Percentiles rank a stretch among this genome's conserved stretches.
These are phyloP conservation scores for Bellardia bayeri DNA, from an alignment of 2,888 invertebrate genomes.

Conservation along the genomic window DNA sequence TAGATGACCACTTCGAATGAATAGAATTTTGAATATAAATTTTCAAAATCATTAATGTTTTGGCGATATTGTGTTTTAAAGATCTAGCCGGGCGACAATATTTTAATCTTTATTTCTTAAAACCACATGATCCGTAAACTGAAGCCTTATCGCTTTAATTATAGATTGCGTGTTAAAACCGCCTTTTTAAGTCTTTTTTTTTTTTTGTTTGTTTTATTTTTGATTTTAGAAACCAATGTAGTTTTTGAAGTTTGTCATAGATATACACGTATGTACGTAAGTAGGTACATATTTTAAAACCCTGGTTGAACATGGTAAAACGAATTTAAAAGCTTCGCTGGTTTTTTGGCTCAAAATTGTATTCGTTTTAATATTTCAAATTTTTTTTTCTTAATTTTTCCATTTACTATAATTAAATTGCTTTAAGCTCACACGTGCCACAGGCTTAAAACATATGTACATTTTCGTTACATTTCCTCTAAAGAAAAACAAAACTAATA, in stretches of 20 bases:
- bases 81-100: no score
- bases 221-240: background rate
- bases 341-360: constrained; percentile 36
- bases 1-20: no score
- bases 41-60: no score
- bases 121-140: background rate
- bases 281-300: background rate
- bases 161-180: constrained; percentile 13
- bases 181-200: background rate
- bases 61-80: no score
- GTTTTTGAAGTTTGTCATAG: constrained; percentile 47
- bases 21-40: no score
- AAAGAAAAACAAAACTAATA: background rate
- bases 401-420: constrained; percentile 40
- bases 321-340: constrained; percentile 51
- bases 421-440: constrained; percentile 62
- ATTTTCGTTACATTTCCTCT: constrained; percentile 37
- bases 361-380: constrained; percentile 4
- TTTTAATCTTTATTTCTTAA: background rate
- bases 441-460: constrained; percentile 20
- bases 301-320: constrained; percentile 42
- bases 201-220: no score
- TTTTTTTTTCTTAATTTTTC: constrained; percentile 35
- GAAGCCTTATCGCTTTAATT: background rate
- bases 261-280: background rate